Conservation (phyloP, 1,140 invertebrate genomes). For the Macrosteles quadrilineatus region DNA sequence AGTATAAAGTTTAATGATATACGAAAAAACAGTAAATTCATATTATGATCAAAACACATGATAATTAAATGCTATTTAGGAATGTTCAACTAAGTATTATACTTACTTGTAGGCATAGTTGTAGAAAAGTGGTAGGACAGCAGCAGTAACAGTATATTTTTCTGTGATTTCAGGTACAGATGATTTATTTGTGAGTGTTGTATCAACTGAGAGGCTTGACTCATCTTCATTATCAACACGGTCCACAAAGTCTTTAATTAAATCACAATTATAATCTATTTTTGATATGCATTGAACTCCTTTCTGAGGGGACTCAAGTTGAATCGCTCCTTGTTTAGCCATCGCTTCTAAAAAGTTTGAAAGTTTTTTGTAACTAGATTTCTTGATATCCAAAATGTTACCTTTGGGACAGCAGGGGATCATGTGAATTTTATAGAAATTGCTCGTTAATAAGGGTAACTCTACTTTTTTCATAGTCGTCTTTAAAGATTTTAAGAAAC, state of each 20-base stretch:
- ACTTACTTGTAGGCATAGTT: slow-evolving; percentile 58
- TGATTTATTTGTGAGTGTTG: slow-evolving; percentile 45
- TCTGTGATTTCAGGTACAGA: slow-evolving; percentile 62
- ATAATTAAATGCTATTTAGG: no score
- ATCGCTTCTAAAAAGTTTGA: slow-evolving; percentile 72
- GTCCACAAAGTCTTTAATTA: slow-evolving; percentile 52
- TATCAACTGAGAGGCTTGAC: slow-evolving; percentile 42
- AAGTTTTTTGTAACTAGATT: slow-evolving; percentile 86
- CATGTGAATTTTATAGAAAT: slow-evolving; percentile 78
- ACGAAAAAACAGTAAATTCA: no score
- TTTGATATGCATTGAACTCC: slow-evolving; percentile 67
- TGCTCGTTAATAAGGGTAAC: slow-evolving; percentile 72
- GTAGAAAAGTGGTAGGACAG: slow-evolving; percentile 65
- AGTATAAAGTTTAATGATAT: no score
- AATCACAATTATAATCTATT: slow-evolving; percentile 59
- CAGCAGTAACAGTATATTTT: slow-evolving; percentile 67
- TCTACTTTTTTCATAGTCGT: slow-evolving; percentile 61
- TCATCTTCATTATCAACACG: slow-evolving; percentile 49
- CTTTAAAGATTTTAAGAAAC: slow-evolving; percentile 78
- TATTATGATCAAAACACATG: no score
- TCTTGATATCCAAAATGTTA: slow-evolving; percentile 79
- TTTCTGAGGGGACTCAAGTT: slow-evolving; percentile 56
- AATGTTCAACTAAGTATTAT: no score
- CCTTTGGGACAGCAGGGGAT: slow-evolving; percentile 68
- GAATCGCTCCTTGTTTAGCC: slow-evolving; percentile 56